phyloP scores from a whole-genome alignment of 1,140 invertebrate species.

The Bombus waltoni region DNA sequence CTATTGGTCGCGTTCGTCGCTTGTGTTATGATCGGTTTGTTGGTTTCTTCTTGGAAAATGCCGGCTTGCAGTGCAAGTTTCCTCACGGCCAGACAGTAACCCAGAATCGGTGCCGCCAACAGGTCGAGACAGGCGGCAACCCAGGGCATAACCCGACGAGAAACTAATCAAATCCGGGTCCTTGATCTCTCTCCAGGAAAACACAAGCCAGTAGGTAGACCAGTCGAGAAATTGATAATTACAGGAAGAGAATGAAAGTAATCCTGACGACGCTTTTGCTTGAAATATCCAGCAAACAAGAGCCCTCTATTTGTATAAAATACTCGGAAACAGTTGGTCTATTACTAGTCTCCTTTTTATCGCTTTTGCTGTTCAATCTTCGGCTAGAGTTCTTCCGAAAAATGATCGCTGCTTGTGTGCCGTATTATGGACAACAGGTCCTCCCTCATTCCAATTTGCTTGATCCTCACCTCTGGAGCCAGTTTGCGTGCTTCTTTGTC shows the following conservation, averaged over 20 bases:
- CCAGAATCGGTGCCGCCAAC: slow-evolving; percentile 73
- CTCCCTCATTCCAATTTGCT: slow-evolving; percentile 83
- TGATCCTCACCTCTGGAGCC: slow-evolving; percentile 82
- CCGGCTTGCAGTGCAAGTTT: slow-evolving; percentile 75
- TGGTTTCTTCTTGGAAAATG: slow-evolving; percentile 64
- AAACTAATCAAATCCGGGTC: background rate
- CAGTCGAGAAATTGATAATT: background rate
- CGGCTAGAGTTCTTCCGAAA: slow-evolving; percentile 82
- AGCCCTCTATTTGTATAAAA: slow-evolving; percentile 63
- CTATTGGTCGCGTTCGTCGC: background rate
- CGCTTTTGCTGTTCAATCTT: slow-evolving; percentile 21
- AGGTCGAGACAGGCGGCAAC: slow-evolving; percentile 77
- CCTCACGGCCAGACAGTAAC: slow-evolving; percentile 75
- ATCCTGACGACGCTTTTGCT: background rate
- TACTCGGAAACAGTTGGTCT: slow-evolving; percentile 30
- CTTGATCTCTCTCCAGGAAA: no score
- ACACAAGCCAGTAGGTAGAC: no score
- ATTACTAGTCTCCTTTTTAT: slow-evolving; percentile 9
- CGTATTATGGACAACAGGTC: slow-evolving; percentile 81
- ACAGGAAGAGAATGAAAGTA: slow-evolving; percentile 39
- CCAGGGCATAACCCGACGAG: slow-evolving; percentile 77
- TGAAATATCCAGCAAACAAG: slow-evolving; percentile 39
- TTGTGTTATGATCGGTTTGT: slow-evolving; percentile 20
- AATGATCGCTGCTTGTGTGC: slow-evolving; percentile 82
- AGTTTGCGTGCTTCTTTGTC: slow-evolving; percentile 77